phyloP scores from a whole-genome alignment of 2,113 vertebrate genomes.

The Serinus canaria region DNA sequence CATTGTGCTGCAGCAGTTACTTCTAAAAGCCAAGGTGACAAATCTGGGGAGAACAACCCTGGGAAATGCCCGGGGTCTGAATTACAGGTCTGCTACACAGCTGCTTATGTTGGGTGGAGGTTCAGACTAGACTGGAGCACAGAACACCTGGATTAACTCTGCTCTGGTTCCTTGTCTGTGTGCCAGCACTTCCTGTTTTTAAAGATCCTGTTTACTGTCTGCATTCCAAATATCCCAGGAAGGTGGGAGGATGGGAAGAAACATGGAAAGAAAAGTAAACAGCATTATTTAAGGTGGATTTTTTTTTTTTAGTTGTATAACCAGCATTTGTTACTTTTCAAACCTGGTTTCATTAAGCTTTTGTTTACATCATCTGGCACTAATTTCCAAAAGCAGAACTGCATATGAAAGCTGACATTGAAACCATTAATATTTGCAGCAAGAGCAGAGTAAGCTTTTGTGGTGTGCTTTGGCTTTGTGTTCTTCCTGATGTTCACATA shows the following conservation, averaged over 20 bases:
- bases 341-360: background rate
- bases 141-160: slow-evolving; percentile 37
- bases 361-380: background rate
- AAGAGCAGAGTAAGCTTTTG: background rate
- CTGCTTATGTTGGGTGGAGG: background rate
- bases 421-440: background rate
- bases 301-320: background rate
- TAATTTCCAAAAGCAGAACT: background rate
- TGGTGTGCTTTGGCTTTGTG: background rate
- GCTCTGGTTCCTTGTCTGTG: background rate
- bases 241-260: slow-evolving; percentile 57
- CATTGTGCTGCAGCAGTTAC: background rate
- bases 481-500: background rate
- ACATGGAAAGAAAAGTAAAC: slow-evolving; percentile 4
- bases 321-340: background rate
- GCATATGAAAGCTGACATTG: background rate
- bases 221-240: slow-evolving; percentile 46
- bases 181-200: slow-evolving; percentile 63
- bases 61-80: background rate
- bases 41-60: background rate
- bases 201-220: slow-evolving; percentile 60
- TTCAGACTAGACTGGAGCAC: rapidly evolving
- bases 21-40: background rate
- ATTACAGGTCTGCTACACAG: background rate
- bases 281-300: background rate